A percentile compares a stretch with the other conserved stretches of the same genome.
Conservation (phyloP, 2,797 vertebrate species). For the Orientallactaga sibirica region DNA sequence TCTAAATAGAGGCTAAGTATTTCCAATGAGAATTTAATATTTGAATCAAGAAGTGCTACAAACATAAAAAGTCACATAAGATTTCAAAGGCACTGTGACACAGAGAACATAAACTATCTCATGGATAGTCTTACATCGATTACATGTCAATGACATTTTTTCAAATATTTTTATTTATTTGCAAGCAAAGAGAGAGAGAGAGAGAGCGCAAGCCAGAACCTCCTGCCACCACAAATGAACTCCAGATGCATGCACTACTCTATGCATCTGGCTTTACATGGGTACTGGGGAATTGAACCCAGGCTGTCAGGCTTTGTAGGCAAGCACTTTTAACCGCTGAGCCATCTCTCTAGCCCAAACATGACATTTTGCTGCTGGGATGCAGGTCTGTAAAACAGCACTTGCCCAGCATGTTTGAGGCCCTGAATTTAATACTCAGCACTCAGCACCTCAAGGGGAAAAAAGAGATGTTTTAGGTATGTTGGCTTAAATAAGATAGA, state of each 20-base stretch:
- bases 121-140: neutral
- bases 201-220: no score
- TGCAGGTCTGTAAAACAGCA: neutral
- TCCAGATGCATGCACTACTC: no score
- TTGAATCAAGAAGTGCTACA: neutral
- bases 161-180: no score
- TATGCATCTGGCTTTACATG: no score
- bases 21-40: constrained; percentile 16
- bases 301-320: no score
- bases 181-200: no score
- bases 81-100: constrained; percentile 41
- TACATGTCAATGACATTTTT: no score
- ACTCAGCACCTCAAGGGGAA: neutral
- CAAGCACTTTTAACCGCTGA: no score
- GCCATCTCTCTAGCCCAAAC: neutral
- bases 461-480: no score
- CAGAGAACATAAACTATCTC: constrained; percentile 2
- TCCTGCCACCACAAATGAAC: no score
- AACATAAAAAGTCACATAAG: neutral
- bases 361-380: neutral
- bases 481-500: neutral
- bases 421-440: neutral
- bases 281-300: no score
- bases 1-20: constrained; percentile 7
- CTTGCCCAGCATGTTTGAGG: neutral